Evolutionary conservation across 2,888 invertebrate species (phyloP).

Genomic region (Agrilus mali): DNA sequence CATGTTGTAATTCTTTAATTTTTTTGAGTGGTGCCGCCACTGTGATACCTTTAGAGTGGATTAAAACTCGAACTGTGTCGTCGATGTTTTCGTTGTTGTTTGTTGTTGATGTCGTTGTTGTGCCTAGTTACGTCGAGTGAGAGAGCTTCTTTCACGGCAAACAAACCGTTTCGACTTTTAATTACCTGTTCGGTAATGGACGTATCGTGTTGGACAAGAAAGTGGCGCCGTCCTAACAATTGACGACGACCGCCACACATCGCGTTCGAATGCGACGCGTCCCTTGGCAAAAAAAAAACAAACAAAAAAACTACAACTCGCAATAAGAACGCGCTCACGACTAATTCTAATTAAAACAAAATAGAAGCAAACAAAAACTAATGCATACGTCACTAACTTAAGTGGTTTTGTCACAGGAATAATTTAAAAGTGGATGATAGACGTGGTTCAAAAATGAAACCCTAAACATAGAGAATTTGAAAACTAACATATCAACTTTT

Average conservation of each 20-base stretch:
- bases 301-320: too few species aligned
- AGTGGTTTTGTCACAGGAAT: too few species aligned
- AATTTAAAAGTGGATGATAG: too few species aligned
- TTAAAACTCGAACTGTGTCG: conserved; percentile 33
- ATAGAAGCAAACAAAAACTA: too few species aligned
- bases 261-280: conserved; percentile 8
- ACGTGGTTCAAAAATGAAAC: too few species aligned
- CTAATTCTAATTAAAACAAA: too few species aligned
- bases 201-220: conserved; percentile 35
- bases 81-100: conserved; percentile 5
- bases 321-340: too few species aligned
- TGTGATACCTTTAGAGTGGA: conserved; percentile 17
- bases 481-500: too few species aligned
- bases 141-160: conserved; percentile 15
- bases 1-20: background rate
- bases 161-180: conserved; percentile 35
- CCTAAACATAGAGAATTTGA: too few species aligned
- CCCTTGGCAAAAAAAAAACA: too few species aligned
- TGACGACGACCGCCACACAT: conserved; percentile 31
- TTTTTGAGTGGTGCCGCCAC: background rate
- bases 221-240: conserved; percentile 33
- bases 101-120: conserved; percentile 1
- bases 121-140: background rate
- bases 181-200: conserved; percentile 38
- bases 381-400: too few species aligned